Evolutionary conservation across 2,888 invertebrate genomes (phyloP), one percentile per base, ranked within the genome.

Genomic region (Apoderus coryli): DNA sequence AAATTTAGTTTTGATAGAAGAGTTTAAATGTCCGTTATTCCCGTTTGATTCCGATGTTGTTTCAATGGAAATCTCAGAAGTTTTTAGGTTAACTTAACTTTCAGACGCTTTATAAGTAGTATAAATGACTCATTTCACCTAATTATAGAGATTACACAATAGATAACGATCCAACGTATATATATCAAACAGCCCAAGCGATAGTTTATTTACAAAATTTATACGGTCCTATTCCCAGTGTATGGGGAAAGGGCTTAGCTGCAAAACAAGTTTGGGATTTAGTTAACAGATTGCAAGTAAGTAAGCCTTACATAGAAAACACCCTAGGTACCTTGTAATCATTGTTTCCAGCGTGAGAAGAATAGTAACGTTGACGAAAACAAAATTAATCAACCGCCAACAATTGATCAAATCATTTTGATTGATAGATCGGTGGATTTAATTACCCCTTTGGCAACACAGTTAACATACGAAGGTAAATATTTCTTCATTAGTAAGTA

Each of bases 351-450:
- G 19, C 56, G 65, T 58, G 89, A 70, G 65, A 71, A 56, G 30
- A 44, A 44, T 29, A 27, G 23, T 23, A 44, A 41, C 11, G 65
- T 64, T 23, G 67, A 72, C 32, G 36, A 39, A 15, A 19, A 29
- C 24, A 44, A 44, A 33, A 41, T 39, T n/a, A 46, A 44, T 32
- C 47, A 50, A 27, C 34, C 43, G 38, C 56, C 57, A 13, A 50
- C 47, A 32, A 88, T 96, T 26, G 92, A 95, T 54, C 84, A 85
- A 53, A 65, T 96, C 34, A 63, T 98, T 4, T 59, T 98, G 25
- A 61, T 98, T 2, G 98, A 99, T 58, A 67, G 98, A 14, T 76
- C 78, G 24, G 70, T 92, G 3, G 98, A 99, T 65, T 69, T 92
- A 31, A 69, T 96, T 27, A 85, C 90, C 26, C 86, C 92, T 1